Conservation (phyloP, 2,797 vertebrate species). For the Tapirus indicus region DNA sequence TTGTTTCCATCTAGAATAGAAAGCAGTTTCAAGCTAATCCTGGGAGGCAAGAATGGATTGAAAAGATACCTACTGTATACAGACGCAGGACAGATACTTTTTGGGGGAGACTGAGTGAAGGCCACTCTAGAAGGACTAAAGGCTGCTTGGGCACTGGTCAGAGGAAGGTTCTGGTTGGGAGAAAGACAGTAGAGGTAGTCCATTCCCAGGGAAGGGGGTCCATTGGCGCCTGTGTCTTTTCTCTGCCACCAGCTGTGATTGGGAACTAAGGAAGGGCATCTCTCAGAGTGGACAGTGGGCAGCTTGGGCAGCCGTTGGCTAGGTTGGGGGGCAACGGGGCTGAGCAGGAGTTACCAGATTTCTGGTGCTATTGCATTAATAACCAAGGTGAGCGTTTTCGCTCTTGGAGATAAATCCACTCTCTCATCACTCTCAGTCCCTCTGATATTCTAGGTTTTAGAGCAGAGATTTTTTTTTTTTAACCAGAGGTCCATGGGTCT, state of each 20-base stretch:
- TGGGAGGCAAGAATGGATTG: background rate
- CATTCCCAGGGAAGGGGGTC: background rate
- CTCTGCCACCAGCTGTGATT: background rate
- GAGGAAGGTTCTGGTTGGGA: background rate
- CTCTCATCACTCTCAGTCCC: background rate
- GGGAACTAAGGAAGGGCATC: background rate
- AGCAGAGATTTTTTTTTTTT: background rate
- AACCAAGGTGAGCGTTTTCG: background rate
- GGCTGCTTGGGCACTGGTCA: background rate
- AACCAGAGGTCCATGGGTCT: background rate
- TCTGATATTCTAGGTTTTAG: background rate
- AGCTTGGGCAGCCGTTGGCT: background rate
- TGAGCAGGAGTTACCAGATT: background rate
- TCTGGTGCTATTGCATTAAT: background rate
- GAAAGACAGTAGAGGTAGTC: background rate
- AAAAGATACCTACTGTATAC: background rate
- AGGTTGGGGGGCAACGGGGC: fast-evolving
- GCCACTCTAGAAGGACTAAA: background rate
- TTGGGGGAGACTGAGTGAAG: background rate
- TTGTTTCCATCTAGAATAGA: conserved; percentile 6
- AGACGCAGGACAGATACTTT: background rate
- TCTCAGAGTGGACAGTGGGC: background rate
- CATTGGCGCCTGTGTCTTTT: background rate
- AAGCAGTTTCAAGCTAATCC: conserved; percentile 21
- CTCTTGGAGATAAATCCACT: background rate